Base-by-base conservation (phyloP, 2,888 invertebrate species). In the Spodoptera exigua region DNA sequence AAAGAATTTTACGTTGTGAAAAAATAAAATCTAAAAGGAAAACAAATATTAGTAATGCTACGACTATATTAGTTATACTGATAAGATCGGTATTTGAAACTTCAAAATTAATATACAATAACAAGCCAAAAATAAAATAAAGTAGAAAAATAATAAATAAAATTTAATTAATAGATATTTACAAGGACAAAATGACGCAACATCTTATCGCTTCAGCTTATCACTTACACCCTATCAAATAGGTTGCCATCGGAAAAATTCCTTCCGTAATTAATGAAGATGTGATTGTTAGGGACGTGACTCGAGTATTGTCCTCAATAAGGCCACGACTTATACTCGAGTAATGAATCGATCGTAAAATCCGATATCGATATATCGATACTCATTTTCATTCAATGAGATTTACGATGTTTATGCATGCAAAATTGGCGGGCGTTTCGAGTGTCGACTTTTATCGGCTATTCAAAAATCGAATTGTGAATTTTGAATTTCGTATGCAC, bases 401-500 rank as follows among this genome's bases (percentile, higher is more conserved):
- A 91, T 91, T 92, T 92, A 92, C 89, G 90, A 91, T 90, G 91
- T 90, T 90, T 91, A 88, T 86, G 89, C 85, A 87, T 84, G 87
- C 86, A 83, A 87, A 90, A 91, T 90, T 89, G 89, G 87, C 85
- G 86, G 85, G 86, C 87, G 88, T 84, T 82, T 85, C 88, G 81
- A 87, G 89, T 91, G 84, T 89, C 92, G 86, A 81, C 80, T 91
- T 92, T 91, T 91, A 92, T 91, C 86, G 91, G 81, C 90, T 78
- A 92, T 92, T 89, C 90, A 91, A 88, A 88, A 87, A 84, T 73
- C 61, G 76, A 70, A 76, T 76, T 54, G 64, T 70, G 74, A 76
- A 73, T 78, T 78, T 72, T 86, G 65, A 75, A 75, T 75, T 74
- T 68, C 86, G 86, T 86, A 88, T 86, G 87, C 81, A 63, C 76